Conservation (phyloP, 2,113 vertebrate genomes). For the Hystrix cristata region DNA sequence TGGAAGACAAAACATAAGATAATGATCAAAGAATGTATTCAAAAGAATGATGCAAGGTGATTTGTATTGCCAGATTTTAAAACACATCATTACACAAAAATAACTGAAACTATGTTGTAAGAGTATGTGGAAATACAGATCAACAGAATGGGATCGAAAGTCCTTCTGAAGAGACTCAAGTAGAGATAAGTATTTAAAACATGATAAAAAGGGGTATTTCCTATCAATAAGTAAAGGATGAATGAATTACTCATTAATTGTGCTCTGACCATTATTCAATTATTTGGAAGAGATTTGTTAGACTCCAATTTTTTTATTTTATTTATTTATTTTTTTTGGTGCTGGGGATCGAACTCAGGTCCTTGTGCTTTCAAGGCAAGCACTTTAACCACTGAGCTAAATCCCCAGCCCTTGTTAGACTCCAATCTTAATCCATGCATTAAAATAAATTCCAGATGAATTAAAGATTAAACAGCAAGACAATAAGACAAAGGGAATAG, state of each 20-base stretch:
- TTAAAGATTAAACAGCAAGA: conserved; percentile 48
- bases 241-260: conserved; percentile 74
- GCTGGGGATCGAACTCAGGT: no score
- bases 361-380: no score
- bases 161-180: conserved; percentile 28
- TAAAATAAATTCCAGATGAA: conserved; percentile 46
- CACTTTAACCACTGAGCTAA: no score
- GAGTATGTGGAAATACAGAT: conserved; percentile 42
- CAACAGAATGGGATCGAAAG: conserved; percentile 50
- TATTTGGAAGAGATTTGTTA: conserved; percentile 58
- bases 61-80: conserved; percentile 31
- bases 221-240: conserved; percentile 47
- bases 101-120: conserved; percentile 61
- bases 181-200: conserved; percentile 68
- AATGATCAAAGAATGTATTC: conserved; percentile 5
- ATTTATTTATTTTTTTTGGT: not conserved
- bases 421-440: conserved; percentile 50
- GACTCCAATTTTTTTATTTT: conserved; percentile 11
- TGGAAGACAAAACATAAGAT: conserved; percentile 25
- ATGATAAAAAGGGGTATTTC: conserved; percentile 45
- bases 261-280: conserved; percentile 67
- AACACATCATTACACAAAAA: conserved; percentile 64
- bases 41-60: conserved; percentile 39
- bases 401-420: not conserved
- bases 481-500: not conserved